Percentiles rank a stretch among this genome's conserved stretches.
phyloP scores from a whole-genome alignment of 1,140 invertebrate genomes.

The Mylabris phalerata region DNA sequence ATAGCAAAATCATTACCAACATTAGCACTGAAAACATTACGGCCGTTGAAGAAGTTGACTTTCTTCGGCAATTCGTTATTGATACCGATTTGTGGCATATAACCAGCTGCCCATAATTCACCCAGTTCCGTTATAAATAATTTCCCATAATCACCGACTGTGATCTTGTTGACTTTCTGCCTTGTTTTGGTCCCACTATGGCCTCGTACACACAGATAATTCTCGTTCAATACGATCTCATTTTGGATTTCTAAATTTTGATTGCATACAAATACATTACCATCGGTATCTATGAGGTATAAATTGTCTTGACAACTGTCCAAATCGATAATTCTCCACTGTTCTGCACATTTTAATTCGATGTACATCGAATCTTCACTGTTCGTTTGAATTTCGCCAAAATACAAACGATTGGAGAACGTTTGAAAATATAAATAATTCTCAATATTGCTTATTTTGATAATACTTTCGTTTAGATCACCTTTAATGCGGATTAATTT shows the following conservation, averaged over 20 bases:
- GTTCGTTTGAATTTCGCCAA: conserved; percentile 28
- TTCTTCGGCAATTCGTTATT: conserved; percentile 52
- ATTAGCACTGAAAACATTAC: conserved; percentile 54
- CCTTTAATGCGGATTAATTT: conserved; percentile 22
- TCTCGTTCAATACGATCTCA: conserved; percentile 57
- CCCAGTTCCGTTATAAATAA: conserved; percentile 61
- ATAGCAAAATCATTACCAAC: conserved; percentile 62
- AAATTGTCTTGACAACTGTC: conserved; percentile 52
- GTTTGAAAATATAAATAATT: conserved; percentile 34
- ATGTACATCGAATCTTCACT: conserved; percentile 16
- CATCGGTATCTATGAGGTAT: conserved; percentile 55
- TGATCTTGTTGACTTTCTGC: conserved; percentile 55
- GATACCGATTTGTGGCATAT: conserved; percentile 62
- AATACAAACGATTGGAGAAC: conserved; percentile 25
- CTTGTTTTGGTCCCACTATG: conserved; percentile 53
- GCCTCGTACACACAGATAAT: conserved; percentile 57
- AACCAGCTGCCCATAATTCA: conserved; percentile 67
- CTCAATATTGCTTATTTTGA: conserved; percentile 34
- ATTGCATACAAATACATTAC: conserved; percentile 53
- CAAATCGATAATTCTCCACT: conserved; percentile 45
- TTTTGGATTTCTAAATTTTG: conserved; percentile 48
- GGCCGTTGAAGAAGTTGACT: conserved; percentile 61
- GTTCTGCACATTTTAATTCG: conserved; percentile 17
- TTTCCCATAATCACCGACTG: conserved; percentile 52
- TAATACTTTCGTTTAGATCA: conserved; percentile 26